Conservation (phyloP, 2,888 invertebrate genomes). For the Tholera decimalis region DNA sequence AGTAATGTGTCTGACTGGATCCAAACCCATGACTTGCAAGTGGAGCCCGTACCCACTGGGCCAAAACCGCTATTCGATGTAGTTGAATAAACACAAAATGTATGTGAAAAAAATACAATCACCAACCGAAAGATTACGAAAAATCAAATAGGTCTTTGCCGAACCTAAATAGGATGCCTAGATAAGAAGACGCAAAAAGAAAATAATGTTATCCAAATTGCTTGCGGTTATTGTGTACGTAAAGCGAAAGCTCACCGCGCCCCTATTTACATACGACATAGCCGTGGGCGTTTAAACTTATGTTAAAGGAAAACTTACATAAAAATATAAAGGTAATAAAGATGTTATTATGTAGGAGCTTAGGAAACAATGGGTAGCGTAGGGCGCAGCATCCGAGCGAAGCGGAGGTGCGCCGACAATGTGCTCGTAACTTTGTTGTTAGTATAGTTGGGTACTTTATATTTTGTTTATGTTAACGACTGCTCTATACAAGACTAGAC, state of each 20-base stretch:
- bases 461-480: constrained; percentile 6
- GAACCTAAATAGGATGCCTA: constrained; percentile 1
- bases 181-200: constrained; percentile 17
- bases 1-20: no score
- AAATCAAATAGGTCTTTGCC: no score
- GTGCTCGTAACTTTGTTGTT: constrained; percentile 43
- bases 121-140: no score
- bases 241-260: constrained; percentile 40
- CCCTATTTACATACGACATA: constrained; percentile 40
- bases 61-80: no score
- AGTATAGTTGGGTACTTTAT: constrained; percentile 13
- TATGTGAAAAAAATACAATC: no score
- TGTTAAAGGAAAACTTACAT: constrained; percentile 56
- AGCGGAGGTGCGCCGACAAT: constrained; percentile 59
- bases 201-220: constrained; percentile 20
- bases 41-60: no score
- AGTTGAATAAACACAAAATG: no score
- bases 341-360: constrained; percentile 53
- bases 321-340: constrained; percentile 53
- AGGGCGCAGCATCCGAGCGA: constrained; percentile 75
- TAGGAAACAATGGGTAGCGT: constrained; percentile 72
- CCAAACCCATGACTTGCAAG: no score
- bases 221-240: constrained; percentile 30
- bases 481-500: background rate
- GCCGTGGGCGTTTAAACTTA: constrained; percentile 55